phyloP scores from a whole-genome alignment of 1,140 invertebrate species.

The Vanessa tameamea region DNA sequence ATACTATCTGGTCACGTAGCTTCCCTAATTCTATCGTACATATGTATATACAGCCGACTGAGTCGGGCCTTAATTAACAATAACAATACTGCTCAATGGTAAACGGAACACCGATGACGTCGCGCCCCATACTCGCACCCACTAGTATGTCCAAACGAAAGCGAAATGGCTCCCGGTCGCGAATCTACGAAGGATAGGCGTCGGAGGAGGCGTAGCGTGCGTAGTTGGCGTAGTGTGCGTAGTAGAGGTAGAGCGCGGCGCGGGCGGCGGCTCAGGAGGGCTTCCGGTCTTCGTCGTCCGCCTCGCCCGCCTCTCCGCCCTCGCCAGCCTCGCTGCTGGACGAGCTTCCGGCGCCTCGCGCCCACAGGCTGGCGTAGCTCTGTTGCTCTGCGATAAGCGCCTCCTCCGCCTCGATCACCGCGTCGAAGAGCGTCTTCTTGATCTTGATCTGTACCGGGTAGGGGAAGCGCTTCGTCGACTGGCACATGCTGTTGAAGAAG shows the following conservation, averaged over 20 bases:
- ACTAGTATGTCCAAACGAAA: neutral
- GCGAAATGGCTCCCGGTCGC: neutral
- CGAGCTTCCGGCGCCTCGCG: constrained; percentile 51
- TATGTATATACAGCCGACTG: neutral
- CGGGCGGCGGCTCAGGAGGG: constrained; percentile 55
- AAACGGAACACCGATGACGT: constrained; percentile 1
- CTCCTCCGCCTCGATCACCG: constrained; percentile 69
- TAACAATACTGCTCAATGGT: constrained; percentile 20
- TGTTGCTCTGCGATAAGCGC: constrained; percentile 69
- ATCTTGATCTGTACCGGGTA: constrained; percentile 68
- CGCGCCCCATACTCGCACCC: neutral
- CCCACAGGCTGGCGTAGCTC: constrained; percentile 71
- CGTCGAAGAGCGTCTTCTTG: constrained; percentile 65
- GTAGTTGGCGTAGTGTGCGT: constrained; percentile 33
- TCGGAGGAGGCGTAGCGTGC: constrained; percentile 32
- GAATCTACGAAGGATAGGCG: neutral
- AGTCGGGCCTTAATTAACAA: neutral
- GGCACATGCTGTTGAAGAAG: constrained; percentile 77
- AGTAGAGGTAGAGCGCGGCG: constrained; percentile 39
- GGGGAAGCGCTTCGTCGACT: constrained; percentile 71
- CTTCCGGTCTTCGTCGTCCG: constrained; percentile 49
- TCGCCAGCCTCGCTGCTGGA: constrained; percentile 52
- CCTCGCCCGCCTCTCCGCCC: constrained; percentile 17
- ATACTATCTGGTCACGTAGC: neutral
- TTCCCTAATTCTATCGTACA: neutral